Conservation (phyloP, 2,113 vertebrate genomes). For the Pseudopodoces humilis region DNA sequence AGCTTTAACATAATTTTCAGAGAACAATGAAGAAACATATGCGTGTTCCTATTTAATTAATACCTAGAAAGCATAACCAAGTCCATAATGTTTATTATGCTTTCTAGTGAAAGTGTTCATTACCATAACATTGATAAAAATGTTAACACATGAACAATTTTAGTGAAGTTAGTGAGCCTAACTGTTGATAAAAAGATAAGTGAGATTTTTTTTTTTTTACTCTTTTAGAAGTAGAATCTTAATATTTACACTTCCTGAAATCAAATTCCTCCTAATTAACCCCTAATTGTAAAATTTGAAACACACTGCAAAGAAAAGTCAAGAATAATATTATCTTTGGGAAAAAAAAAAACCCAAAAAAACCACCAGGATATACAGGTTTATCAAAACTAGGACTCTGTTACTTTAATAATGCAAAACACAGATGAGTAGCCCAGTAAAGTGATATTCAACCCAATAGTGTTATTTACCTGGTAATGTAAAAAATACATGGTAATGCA, state of each 20-base stretch:
- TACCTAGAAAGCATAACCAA: background rate
- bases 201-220: background rate
- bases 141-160: background rate
- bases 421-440: background rate
- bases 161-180: background rate
- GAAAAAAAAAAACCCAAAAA: background rate
- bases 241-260: background rate
- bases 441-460: background rate
- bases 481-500: background rate
- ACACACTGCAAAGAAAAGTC: background rate
- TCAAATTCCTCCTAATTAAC: background rate
- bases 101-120: background rate
- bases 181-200: background rate
- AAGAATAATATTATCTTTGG: background rate
- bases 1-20: background rate
- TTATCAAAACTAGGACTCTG: background rate
- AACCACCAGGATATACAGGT: background rate
- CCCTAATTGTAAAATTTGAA: background rate
- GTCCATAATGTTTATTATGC: background rate
- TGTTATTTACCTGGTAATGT: too few species aligned
- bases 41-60: background rate
- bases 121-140: background rate
- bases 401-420: conserved; percentile 11
- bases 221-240: background rate
- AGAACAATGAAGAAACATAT: background rate